These are phyloP conservation scores for Drosophila mojavensis DNA, from an alignment of 1,140 invertebrate genomes.

Conservation along the genomic window DNA sequence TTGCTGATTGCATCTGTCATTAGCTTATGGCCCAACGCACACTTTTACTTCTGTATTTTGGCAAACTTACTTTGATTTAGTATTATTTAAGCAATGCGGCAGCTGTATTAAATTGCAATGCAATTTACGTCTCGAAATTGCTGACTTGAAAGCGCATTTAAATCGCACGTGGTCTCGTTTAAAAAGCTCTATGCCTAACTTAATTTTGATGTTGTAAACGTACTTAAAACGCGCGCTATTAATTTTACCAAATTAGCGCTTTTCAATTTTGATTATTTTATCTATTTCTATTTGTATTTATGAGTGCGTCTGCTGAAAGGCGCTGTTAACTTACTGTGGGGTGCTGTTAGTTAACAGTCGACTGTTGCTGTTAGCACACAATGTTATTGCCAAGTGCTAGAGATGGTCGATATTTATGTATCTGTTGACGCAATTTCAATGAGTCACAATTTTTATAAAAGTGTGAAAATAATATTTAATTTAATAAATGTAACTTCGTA, in stretches of 20 bases:
- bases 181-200: not conserved
- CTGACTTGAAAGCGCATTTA: constrained; percentile 5
- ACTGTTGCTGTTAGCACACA: constrained; percentile 12
- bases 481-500: too few species aligned
- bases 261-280: constrained; percentile 43
- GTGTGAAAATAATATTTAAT: too few species aligned
- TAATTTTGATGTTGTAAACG: constrained; percentile 16
- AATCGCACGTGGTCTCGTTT: not conserved
- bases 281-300: constrained; percentile 44
- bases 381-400: constrained; percentile 7
- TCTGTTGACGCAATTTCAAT: not conserved
- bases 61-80: constrained; percentile 40
- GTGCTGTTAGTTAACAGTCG: constrained; percentile 2
- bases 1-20: constrained; percentile 26
- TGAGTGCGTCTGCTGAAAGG: constrained; percentile 36
- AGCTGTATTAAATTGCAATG: constrained; percentile 27
- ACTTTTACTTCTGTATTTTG: not conserved
- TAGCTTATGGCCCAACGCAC: not conserved
- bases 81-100: constrained; percentile 25
- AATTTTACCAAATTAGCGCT: constrained; percentile 29
- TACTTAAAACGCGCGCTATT: constrained; percentile 17
- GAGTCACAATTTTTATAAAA: not conserved
- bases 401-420: constrained; percentile 13
- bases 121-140: constrained; percentile 24
- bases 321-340: constrained; percentile 38